Evolutionary conservation across 1,140 invertebrate genomes (phyloP), one percentile per base, ranked within the genome.

Genomic region (Drosophila seguyi): DNA sequence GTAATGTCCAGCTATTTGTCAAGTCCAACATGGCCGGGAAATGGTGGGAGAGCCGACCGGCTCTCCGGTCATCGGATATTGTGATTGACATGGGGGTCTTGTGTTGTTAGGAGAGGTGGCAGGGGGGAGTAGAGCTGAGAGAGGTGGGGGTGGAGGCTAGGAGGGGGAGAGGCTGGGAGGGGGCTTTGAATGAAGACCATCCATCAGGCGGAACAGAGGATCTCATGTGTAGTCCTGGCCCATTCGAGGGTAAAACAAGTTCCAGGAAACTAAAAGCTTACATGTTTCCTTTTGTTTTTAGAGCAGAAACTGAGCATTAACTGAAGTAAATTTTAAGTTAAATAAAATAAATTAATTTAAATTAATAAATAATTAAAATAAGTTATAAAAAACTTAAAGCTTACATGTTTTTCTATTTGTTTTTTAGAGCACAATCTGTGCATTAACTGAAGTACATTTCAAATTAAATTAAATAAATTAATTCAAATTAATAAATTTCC

Each of bases 1-100:
- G 66, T 81, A 78, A 75, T 81, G 61, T 55, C 47, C 60, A 83
- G 74, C 84, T 53, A 88, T 90, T 90, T 90, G 84, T 90, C 80
- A 80, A 73, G 34, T 50, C 20, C 41, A 39, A 45, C 45, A 69
- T 22, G 62, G 47, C 10, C 25, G 18, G 38, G 18, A n/a, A 20
- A n/a, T 16, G 38, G 62, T 29, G 11, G 16, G 41, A 38, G 14
- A 8, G 18, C 11, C 13, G 55, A n/a, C n/a, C n/a, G n/a, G n/a
- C n/a, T 6, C 0, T 8, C n/a, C 10, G 41, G 41, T 36, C 47
- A 34, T 41, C 39, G 71, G 50, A 56, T 48, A 73, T 74, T 74
- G 65, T 58, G 68, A 72, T 58, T 72, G 66, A 71, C 42, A 48
- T 58, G 52, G 65, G 20, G 20, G 27, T 22, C 31, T 8, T 38